Base-by-base conservation (phyloP, 2,797 vertebrate genomes). In the Cuniculus paca region DNA sequence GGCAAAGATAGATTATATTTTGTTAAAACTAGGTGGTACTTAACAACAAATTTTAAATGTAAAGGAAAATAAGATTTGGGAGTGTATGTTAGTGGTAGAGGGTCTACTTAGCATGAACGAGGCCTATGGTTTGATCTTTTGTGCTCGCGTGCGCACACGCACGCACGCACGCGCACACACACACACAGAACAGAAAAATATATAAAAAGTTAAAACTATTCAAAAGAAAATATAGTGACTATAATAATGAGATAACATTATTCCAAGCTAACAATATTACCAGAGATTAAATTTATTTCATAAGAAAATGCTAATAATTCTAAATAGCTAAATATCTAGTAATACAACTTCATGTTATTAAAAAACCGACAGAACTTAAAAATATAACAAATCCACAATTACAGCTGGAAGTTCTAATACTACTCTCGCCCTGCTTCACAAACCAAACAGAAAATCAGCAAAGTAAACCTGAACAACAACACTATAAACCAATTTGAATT, bases 261-360 rank as follows among this genome's bases (percentile, higher is more conserved):
- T 90, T 93, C 56, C 22, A 93, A 75, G 65, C 48, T 90, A 95
- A 91, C 31, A 50, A 8, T 79, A 63, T 63, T 84, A 56, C 16
- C 22, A 90, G 16, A 22, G 34, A 60, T 68, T 90, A 93, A 72
- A 39, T 28, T 54, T 52, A 74, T 75, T 81, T 75, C 24, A 70
- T 14, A 58, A 95, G 39, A 88, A n/a, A 42, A 48, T 24, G 54
- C 28, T 72, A 58, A 58, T 50, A 93, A 90, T 75, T 31, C 13
- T 86, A 87, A 84, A 56, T 63, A 54, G 36, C 78, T 92, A 88
- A 10, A 65, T 65, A 93, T 6, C 45, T 42, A 81, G 50, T 45
- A 90, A 86, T 16, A 54, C 13, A 75, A 77, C 81, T 68, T 87
- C 50, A 82, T 42, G 39, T 72, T 72, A 34, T 17, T 17, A 87